phyloP scores from a whole-genome alignment of 2,797 vertebrate species.

The Hyperoplus lanceolatus region DNA sequence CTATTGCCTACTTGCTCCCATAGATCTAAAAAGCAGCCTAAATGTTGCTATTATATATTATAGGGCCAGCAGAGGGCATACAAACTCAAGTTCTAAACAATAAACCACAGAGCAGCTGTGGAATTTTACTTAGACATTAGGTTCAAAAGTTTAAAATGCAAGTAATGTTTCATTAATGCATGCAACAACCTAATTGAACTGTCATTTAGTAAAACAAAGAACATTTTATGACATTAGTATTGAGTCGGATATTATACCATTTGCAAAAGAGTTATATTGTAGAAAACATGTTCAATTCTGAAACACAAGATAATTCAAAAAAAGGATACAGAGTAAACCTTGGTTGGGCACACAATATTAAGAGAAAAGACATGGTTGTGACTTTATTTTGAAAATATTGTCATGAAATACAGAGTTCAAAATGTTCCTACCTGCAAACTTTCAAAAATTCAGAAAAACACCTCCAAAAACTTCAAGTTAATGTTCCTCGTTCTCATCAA shows the following conservation, averaged over 20 bases:
- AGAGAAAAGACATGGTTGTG: not conserved
- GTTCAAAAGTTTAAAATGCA: not conserved
- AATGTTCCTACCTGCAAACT: slow-evolving; percentile 64
- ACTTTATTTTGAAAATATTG: slow-evolving; percentile 24
- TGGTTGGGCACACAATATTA: not conserved
- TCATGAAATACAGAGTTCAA: slow-evolving; percentile 3
- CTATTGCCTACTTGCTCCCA: no score
- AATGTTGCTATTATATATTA: not conserved
- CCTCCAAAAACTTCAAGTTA: not conserved
- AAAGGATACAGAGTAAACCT: not conserved
- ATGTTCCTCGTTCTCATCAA: slow-evolving; percentile 12
- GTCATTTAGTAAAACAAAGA: not conserved
- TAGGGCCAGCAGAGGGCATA: slow-evolving; percentile 67
- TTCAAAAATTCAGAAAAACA: slow-evolving; percentile 5
- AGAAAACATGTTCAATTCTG: not conserved
- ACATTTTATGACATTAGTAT: not conserved
- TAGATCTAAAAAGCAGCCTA: not conserved
- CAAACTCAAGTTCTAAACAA: not conserved
- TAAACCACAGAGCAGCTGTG: not conserved
- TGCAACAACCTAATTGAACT: not conserved
- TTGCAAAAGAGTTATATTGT: not conserved
- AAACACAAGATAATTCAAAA: not conserved
- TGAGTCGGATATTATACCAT: not conserved
- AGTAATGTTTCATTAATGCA: not conserved
- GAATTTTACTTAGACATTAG: not conserved